Evolutionary conservation across 1,140 invertebrate species (phyloP).

Genomic region (Aphaenogaster floridana): DNA sequence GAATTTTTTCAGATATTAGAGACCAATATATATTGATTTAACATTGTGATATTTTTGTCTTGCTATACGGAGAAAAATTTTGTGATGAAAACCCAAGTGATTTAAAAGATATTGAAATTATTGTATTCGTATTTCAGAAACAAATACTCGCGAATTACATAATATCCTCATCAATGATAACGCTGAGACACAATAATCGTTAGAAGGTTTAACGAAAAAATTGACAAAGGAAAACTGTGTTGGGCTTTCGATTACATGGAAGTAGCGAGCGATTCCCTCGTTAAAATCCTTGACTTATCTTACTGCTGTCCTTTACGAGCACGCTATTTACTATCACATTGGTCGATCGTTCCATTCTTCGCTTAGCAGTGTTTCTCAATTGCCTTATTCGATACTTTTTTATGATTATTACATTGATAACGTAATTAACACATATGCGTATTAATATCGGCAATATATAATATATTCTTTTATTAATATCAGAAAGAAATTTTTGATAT

Average conservation of each 20-base stretch:
- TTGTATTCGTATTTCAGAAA: background rate
- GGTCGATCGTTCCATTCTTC: constrained; percentile 2
- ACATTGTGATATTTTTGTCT: background rate
- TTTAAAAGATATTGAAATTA: constrained; percentile 13
- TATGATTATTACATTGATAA: background rate
- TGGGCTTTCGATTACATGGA: constrained; percentile 6
- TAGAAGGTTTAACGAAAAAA: background rate
- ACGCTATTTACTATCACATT: constrained; percentile 11
- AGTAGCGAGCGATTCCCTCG: constrained; percentile 5
- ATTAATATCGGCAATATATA: background rate
- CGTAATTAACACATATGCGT: background rate
- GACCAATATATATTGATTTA: background rate
- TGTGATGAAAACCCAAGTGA: background rate
- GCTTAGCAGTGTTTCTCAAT: constrained; percentile 17
- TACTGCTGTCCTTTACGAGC: constrained; percentile 4
- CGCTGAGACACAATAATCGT: background rate
- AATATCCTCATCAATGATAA: background rate
- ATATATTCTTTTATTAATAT: background rate
- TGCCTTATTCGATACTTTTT: background rate
- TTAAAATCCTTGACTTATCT: constrained; percentile 8
- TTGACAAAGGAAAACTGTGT: background rate
- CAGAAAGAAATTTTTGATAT: background rate
- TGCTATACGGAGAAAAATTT: background rate
- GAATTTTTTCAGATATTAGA: constrained; percentile 1
- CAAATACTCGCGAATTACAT: background rate